These are phyloP conservation scores for Vannuccia rotundouncinata DNA, from an alignment of 2,888 invertebrate genomes.

Conservation along the genomic window DNA sequence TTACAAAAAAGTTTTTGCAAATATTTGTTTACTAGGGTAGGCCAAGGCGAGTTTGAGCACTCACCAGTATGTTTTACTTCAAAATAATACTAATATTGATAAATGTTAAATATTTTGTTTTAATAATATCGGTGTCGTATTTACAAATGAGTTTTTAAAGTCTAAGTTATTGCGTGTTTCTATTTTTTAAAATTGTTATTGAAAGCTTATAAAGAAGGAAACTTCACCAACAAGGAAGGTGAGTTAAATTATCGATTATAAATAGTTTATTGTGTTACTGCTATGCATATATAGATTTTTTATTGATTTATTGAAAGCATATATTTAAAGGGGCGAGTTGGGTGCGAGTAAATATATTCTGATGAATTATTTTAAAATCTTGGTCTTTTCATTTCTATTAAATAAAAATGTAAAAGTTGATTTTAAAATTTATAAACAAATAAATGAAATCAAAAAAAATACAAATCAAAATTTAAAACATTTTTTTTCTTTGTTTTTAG, in stretches of 20 bases:
- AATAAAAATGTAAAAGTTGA: conserved; percentile 24
- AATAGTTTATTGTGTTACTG: conserved; percentile 19
- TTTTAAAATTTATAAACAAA: conserved; percentile 14
- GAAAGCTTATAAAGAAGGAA: conserved; percentile 13
- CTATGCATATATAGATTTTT: conserved; percentile 16
- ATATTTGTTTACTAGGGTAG: too few species aligned
- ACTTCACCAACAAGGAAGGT: conserved; percentile 19
- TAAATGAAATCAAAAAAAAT: neutral
- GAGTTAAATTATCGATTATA: neutral
- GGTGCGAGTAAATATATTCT: conserved; percentile 5
- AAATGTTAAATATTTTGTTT: conserved; percentile 23
- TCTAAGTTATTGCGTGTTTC: conserved; percentile 15
- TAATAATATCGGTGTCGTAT: conserved; percentile 11
- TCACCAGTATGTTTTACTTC: conserved; percentile 14
- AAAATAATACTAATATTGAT: conserved; percentile 19
- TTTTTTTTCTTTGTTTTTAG: conserved; percentile 12
- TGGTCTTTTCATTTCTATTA: conserved; percentile 8
- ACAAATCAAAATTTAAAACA: conserved; percentile 14
- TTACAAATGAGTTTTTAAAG: conserved; percentile 5
- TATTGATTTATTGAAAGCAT: conserved; percentile 14
- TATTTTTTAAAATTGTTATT: conserved; percentile 9
- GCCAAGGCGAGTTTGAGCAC: conserved; percentile 7
- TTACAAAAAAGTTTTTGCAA: too few species aligned
- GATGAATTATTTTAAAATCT: conserved; percentile 1
- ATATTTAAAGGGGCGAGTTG: conserved; percentile 23